These are phyloP conservation scores for Oscheius sp. DNA, from an alignment of 2,888 invertebrate species.

Conservation along the genomic window DNA sequence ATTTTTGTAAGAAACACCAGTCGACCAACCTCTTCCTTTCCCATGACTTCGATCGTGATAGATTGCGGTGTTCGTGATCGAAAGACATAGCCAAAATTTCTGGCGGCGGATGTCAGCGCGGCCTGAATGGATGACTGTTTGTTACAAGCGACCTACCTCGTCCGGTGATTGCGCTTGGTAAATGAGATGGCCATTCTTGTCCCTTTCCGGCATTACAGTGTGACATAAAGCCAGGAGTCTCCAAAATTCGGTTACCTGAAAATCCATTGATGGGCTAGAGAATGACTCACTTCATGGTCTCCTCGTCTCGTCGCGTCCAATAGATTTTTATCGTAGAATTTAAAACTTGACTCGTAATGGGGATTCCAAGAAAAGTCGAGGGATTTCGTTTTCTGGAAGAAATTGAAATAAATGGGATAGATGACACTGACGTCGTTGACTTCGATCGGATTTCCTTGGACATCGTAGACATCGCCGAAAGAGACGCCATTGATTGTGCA, in stretches of 20 bases:
- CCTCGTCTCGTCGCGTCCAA: slow-evolving; percentile 84
- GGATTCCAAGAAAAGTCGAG: slow-evolving; percentile 90
- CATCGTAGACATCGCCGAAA: slow-evolving; percentile 84
- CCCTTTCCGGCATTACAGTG: slow-evolving; percentile 89
- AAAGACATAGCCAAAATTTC: slow-evolving; percentile 98
- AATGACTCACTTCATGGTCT: slow-evolving; percentile 80
- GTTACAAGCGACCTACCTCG: slow-evolving; percentile 76
- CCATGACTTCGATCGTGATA: slow-evolving; percentile 77
- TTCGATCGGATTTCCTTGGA: slow-evolving; percentile 66
- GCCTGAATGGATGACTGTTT: slow-evolving; percentile 75
- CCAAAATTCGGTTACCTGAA: slow-evolving; percentile 74
- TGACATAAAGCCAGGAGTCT: slow-evolving; percentile 93
- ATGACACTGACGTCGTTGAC: slow-evolving; percentile 57
- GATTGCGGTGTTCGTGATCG: slow-evolving; percentile 77
- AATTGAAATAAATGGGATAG: too few relatives aligned
- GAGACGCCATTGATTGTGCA: slow-evolving; percentile 91
- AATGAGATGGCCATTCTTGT: slow-evolving; percentile 74
- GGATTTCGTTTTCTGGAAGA: slow-evolving; percentile 52
- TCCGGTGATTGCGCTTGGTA: slow-evolving; percentile 95
- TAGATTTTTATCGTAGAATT: slow-evolving; percentile 89
- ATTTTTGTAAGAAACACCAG: too few relatives aligned
- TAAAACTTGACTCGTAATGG: slow-evolving; percentile 90
- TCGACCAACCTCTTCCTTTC: slow-evolving; percentile 56
- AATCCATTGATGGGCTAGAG: slow-evolving; percentile 16
- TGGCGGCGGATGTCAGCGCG: slow-evolving; percentile 94